Evolutionary conservation across 2,888 invertebrate genomes (phyloP).

Genomic region (Palloptera scutellata): DNA sequence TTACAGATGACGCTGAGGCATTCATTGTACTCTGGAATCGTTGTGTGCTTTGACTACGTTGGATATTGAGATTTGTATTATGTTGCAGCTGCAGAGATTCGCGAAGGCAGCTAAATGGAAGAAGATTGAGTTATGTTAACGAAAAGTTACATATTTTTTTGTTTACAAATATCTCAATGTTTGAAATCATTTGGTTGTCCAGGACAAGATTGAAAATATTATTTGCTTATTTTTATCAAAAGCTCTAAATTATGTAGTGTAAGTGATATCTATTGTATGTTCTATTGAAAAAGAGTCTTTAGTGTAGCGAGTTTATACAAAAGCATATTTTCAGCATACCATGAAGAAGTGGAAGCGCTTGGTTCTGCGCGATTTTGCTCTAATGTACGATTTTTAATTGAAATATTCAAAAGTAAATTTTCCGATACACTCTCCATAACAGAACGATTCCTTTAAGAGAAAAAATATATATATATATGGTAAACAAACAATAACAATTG

Average conservation of each 20-base stretch:
- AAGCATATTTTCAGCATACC: slow-evolving; percentile 44
- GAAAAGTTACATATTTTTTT: too few species aligned
- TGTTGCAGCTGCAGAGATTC: slow-evolving; percentile 64
- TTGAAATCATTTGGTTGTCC: too few species aligned
- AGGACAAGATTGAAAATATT: too few species aligned
- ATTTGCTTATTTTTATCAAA: too few species aligned
- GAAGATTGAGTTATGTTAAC: too few species aligned
- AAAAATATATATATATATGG: slow-evolving; percentile 3
- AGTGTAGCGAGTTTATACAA: too few species aligned
- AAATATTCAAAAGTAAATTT: slow-evolving; percentile 62
- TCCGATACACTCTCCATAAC: slow-evolving; percentile 65
- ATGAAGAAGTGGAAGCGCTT: slow-evolving; percentile 57
- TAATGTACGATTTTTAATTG: slow-evolving; percentile 63
- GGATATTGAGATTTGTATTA: slow-evolving; percentile 64
- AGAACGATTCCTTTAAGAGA: slow-evolving; percentile 57
- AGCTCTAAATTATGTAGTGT: too few species aligned
- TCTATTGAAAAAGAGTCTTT: too few species aligned
- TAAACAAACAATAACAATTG: not conserved
- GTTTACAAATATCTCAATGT: too few species aligned
- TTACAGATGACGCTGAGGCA: slow-evolving; percentile 40
- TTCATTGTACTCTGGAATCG: slow-evolving; percentile 58
- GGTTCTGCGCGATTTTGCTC: slow-evolving; percentile 59
- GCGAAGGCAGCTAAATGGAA: slow-evolving; percentile 56
- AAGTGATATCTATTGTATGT: too few species aligned
- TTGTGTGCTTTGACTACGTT: slow-evolving; percentile 64